phyloP scores from a whole-genome alignment of 37 sponge, comb jelly and placozoan species.

The Crambe crambe region DNA sequence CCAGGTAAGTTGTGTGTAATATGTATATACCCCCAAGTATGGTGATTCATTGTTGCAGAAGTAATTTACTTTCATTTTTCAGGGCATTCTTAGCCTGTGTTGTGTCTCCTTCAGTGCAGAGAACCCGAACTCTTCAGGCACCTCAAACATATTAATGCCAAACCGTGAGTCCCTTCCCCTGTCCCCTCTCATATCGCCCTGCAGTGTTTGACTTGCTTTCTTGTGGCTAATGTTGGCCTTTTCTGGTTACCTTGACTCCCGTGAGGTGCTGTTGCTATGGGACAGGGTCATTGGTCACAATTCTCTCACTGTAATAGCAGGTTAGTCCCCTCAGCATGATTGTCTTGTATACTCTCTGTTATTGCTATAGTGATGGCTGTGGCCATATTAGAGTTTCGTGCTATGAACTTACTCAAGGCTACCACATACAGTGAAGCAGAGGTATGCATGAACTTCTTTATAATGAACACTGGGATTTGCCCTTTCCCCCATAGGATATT shows the following conservation, averaged over 20 bases:
- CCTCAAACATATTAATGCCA: constrained; percentile 46
- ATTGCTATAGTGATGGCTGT: constrained; percentile 54
- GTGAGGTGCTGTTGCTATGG: constrained; percentile 83
- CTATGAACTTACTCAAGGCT: constrained; percentile 73
- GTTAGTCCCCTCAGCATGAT: too few species aligned
- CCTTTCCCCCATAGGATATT: constrained; percentile 32
- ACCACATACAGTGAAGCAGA: constrained; percentile 66
- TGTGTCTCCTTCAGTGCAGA: constrained; percentile 61
- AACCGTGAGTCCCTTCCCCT: constrained; percentile 59
- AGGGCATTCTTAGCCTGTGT: constrained; percentile 65
- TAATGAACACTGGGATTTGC: neutral
- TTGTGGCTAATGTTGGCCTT: constrained; percentile 86
- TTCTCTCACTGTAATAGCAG: constrained; percentile 64
- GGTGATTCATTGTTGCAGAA: too few species aligned
- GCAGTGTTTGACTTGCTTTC: constrained; percentile 66
- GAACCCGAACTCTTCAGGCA: constrained; percentile 70
- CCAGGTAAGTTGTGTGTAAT: neutral
- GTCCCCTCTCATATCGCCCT: neutral
- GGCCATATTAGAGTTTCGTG: constrained; percentile 78
- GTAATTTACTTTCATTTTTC: neutral
- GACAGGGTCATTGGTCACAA: constrained; percentile 85
- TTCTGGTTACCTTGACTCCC: constrained; percentile 73
- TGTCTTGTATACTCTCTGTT: neutral
- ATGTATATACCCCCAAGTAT: too few species aligned
- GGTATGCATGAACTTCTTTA: constrained; percentile 3